Evolutionary conservation across 2,113 vertebrate species (phyloP).

Genomic region (Ondatra zibethicus): DNA sequence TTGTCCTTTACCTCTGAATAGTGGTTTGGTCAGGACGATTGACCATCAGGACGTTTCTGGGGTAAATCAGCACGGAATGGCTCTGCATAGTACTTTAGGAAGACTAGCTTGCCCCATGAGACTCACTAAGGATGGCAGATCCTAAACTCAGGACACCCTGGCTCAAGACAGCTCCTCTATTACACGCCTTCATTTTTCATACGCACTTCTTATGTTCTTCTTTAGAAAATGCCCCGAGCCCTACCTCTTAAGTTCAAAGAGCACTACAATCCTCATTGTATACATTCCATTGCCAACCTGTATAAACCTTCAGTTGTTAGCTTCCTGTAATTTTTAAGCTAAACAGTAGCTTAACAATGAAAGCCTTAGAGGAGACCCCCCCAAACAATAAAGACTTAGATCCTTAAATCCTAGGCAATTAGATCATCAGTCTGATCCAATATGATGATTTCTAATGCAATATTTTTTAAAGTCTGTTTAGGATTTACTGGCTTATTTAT

Average conservation of each 20-base stretch:
- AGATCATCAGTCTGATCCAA: slow-evolving; percentile 22
- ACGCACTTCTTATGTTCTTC: neutral
- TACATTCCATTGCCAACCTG: neutral
- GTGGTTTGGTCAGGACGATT: neutral
- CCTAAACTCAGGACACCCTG: neutral
- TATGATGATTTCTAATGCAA: neutral
- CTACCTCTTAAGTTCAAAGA: neutral
- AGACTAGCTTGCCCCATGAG: neutral
- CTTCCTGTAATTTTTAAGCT: neutral
- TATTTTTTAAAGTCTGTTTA: neutral
- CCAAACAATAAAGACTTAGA: neutral
- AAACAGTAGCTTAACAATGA: neutral
- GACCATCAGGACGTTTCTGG: neutral
- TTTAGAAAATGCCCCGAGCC: neutral
- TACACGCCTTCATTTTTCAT: neutral
- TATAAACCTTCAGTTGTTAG: neutral
- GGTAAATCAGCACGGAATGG: neutral
- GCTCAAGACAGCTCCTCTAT: neutral
- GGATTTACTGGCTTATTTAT: neutral
- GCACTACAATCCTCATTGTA: neutral
- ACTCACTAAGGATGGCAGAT: no score
- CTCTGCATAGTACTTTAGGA: neutral
- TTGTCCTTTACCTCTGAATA: neutral
- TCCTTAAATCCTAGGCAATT: neutral
- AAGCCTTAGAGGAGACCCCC: neutral